Percentiles rank a stretch among this genome's conserved stretches.
These are phyloP conservation scores for Tetranychus urticae DNA, from an alignment of 1,140 invertebrate species.

Conservation along the genomic window DNA sequence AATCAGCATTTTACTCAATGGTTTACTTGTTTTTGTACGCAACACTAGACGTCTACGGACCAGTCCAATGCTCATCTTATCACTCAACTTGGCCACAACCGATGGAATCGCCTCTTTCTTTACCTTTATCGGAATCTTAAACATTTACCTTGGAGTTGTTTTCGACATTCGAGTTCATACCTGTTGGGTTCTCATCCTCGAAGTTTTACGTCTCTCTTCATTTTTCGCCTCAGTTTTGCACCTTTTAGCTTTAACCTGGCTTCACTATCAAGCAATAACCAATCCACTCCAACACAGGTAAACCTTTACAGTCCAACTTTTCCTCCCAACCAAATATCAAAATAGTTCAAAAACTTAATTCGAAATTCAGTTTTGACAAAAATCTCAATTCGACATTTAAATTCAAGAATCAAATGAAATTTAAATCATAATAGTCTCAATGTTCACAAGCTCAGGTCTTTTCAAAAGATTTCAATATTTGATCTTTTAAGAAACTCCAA, in stretches of 20 bases:
- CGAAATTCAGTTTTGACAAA: no score
- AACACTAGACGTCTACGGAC: conserved; percentile 16
- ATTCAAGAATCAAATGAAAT: no score
- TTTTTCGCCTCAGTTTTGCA: conserved; percentile 35
- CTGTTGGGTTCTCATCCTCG: conserved; percentile 22
- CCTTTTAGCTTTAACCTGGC: conserved; percentile 35
- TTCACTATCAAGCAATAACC: conserved; percentile 38
- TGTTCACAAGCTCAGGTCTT: no score
- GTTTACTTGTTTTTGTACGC: conserved; percentile 2
- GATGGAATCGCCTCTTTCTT: conserved; percentile 30
- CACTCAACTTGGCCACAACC: conserved; percentile 32
- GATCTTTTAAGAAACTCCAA: no score
- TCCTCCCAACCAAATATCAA: no score
- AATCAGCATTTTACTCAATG: conserved; percentile 5
- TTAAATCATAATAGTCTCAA: no score
- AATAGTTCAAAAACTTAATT: no score
- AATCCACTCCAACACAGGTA: conserved; percentile 33
- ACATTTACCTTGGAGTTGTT: conserved; percentile 24
- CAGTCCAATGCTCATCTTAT: conserved; percentile 29
- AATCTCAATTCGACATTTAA: no score
- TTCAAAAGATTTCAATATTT: no score
- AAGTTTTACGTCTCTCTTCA: conserved; percentile 28
- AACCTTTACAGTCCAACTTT: not conserved
- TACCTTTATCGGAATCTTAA: conserved; percentile 27
- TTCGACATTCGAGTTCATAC: conserved; percentile 11